Base-by-base conservation (phyloP, 2,797 vertebrate genomes). In the Cetoscarus ocellatus region DNA sequence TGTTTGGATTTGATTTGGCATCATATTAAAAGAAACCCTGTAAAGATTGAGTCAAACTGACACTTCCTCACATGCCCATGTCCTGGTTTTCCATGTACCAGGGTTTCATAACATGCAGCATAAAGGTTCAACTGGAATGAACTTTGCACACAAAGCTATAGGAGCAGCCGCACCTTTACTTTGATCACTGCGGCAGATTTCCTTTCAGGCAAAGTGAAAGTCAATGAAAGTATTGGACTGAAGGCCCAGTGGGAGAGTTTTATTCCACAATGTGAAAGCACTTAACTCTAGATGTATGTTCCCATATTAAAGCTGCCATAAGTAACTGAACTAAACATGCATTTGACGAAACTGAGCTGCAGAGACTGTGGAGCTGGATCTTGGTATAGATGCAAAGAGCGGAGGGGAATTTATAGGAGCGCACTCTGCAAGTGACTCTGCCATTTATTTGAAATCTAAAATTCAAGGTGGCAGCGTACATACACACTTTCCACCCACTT, bases 71-170 rank as follows among this genome's bases (percentile, higher is more conserved):
- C 7, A 42, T 8, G 43, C 42, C 34, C 8, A 49, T 62, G 64
- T 42, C 40, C 35, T 55, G 35, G 2, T 39, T 59, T 75, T 44
- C 5, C 5, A 47, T 6, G 43, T 38, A 6, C 19, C 0, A 8
- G 27, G n/a, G 39, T 53, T 61, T 76, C 48, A 73, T 58, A 68
- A 65, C 52, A 6, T 15, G 48, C 18, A 43, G 47, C 73, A 73
- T 40, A 63, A 61, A 70, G 59, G 68, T 64, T 79, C 48, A 78
- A 73, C 60, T 39, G 40, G 49, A 50, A 54, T 64, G 77, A 87
- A 80, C 67, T 82, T 57, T 73, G 60, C 11, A 44, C 63, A 52
- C 27, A 1, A 35, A 67, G 49, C 61, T 61, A 49, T 51, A 51
- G 51, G 55, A 14, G 35, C 38, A 48, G 48, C 63, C 36, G n/a